Evolutionary conservation across 2,888 invertebrate species (phyloP).

Genomic region (Morpho helenor): DNA sequence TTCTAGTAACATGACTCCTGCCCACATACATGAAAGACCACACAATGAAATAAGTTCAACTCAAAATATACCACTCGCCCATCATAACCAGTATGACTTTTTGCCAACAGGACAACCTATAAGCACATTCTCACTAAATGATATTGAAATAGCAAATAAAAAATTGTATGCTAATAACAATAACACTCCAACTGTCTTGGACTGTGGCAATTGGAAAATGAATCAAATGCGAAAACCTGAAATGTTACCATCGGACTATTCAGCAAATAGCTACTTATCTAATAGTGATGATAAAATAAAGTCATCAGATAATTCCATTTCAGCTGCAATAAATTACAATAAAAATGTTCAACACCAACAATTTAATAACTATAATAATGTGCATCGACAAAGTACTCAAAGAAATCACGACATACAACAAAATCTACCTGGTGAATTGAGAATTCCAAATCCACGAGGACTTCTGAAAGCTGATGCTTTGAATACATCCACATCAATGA

Average conservation of each 20-base stretch:
- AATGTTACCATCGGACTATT: slow-evolving; percentile 59
- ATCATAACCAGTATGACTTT: slow-evolving; percentile 60
- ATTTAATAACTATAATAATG: slow-evolving; percentile 54
- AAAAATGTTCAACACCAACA: slow-evolving; percentile 61
- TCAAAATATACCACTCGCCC: slow-evolving; percentile 42
- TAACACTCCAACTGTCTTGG: slow-evolving; percentile 46
- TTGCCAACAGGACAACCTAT: slow-evolving; percentile 47
- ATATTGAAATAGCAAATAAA: slow-evolving; percentile 68
- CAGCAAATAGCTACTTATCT: slow-evolving; percentile 45
- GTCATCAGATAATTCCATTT: slow-evolving; percentile 40
- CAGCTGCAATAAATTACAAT: slow-evolving; percentile 54
- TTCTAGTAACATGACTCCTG: slow-evolving; percentile 49
- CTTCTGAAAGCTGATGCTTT: slow-evolving; percentile 53
- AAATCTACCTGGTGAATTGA: slow-evolving; percentile 54
- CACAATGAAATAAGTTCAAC: slow-evolving; percentile 46
- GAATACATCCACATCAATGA: slow-evolving; percentile 37
- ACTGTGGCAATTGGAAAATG: slow-evolving; percentile 70
- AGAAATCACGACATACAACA: slow-evolving; percentile 58
- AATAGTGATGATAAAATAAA: slow-evolving; percentile 55
- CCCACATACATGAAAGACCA: slow-evolving; percentile 51
- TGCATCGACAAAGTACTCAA: slow-evolving; percentile 47
- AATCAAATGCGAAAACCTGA: slow-evolving; percentile 61
- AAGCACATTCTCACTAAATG: slow-evolving; percentile 61
- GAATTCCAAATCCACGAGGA: slow-evolving; percentile 67
- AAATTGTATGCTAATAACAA: slow-evolving; percentile 58